A percentile compares a stretch with the other conserved stretches of the same genome.
phyloP scores from a whole-genome alignment of 2,888 invertebrate species.

The Andrena chrysosceles region DNA sequence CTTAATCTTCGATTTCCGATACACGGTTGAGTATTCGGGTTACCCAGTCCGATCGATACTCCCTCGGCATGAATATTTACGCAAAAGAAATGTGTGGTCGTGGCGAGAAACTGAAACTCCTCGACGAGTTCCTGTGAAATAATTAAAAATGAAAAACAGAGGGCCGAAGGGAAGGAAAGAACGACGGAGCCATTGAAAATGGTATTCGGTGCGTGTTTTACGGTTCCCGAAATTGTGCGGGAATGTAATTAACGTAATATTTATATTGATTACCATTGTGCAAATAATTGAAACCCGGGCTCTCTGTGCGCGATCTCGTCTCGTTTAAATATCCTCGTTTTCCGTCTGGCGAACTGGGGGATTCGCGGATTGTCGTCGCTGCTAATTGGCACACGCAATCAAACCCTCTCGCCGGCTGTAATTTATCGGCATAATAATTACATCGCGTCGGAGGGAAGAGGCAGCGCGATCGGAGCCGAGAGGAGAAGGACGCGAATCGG shows the following conservation, averaged over 20 bases:
- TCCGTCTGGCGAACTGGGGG: neutral
- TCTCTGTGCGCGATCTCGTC: neutral
- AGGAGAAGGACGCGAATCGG: conserved; percentile 15
- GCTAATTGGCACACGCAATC: conserved; percentile 47
- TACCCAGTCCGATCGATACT: conserved; percentile 24
- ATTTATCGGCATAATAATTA: conserved; percentile 50
- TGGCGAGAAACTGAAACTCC: neutral
- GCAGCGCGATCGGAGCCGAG: neutral
- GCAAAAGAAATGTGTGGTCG: neutral
- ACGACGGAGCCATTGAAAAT: neutral
- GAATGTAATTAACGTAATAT: conserved; percentile 20
- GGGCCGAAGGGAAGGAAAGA: neutral
- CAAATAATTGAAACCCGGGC: conserved; percentile 19
- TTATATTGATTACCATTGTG: conserved; percentile 5
- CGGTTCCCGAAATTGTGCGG: too few species aligned
- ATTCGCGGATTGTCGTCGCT: conserved; percentile 7
- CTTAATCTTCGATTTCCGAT: conserved; percentile 32
- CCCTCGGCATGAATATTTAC: conserved; percentile 17
- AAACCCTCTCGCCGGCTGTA: conserved; percentile 35
- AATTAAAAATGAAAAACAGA: neutral
- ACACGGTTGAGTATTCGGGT: conserved; percentile 6
- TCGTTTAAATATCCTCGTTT: neutral
- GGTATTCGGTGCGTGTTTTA: neutral
- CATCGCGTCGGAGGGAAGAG: conserved; percentile 31
- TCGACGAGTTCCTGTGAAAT: neutral